Evolutionary conservation across 2,113 vertebrate genomes (phyloP), one percentile per base, ranked within the genome.

Genomic region (Sisor rabdophorus): DNA sequence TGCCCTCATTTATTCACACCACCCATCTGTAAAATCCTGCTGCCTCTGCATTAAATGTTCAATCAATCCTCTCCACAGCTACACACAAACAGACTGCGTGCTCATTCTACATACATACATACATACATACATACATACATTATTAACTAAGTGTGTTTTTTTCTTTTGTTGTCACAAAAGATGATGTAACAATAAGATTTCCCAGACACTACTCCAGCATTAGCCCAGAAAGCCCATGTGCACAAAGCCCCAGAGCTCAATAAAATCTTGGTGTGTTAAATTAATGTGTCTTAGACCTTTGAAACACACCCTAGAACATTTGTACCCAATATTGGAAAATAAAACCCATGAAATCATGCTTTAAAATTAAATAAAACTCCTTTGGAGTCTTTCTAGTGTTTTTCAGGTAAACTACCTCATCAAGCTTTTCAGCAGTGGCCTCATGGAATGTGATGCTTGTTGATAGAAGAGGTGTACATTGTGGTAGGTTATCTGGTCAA

Each of bases 11-110:
- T 71, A 78, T 83, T 72, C 58, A 40, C 67, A 63, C 64, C 71
- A 75, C 74, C 75, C 71, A 75, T 78, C 71, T 78, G 71, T 67
- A 76, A 83, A 70, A 61, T 73, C 81, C 61, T 83, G 79, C 65
- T 79, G 72, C 65, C 81, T 83, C 75, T 77, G 75, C 75, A 78
- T 26, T 82, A 72, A 55, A 54, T 58, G 68, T 80, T 71, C 69
- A 67, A 26, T 30, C 76, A 58, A 44, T 63, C 78, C 69, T 63
- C 32, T 60, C n/a, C 30, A 71, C 60, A 28, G 19, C 36, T 70
- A 44, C 36, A 64, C 28, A 70, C 73, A 44, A 73, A 58, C 52
- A 15, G 48, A 15, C 78, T n/a, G n/a, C n/a, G n/a, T n/a, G n/a
- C n/a, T n/a, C n/a, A n/a, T n/a, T n/a, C n/a, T 36, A 70, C 53